Conservation (phyloP, 2,888 invertebrate species). For the Eupithecia vulgata region DNA sequence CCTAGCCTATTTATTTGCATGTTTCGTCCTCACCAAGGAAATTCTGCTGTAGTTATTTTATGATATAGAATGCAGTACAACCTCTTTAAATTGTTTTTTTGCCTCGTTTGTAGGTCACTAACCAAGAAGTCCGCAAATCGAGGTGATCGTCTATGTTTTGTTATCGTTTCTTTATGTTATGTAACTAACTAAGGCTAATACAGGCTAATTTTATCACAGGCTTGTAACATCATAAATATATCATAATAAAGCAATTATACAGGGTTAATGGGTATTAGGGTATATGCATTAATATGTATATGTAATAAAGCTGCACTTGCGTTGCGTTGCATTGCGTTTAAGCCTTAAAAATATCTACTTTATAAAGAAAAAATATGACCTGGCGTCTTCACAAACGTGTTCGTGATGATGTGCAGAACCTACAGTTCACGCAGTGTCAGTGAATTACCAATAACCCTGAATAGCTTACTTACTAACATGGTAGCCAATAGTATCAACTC, state of each 20-base stretch:
- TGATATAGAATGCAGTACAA: not conserved
- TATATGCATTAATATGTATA: no score
- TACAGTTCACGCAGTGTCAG: no score
- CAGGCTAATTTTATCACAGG: not conserved
- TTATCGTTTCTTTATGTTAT: constrained; percentile 32
- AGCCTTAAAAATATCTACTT: no score
- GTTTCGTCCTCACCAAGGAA: not conserved
- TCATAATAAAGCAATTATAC: not conserved
- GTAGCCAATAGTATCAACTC: no score
- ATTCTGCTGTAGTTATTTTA: not conserved
- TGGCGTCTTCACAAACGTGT: no score
- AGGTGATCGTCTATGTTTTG: constrained; percentile 57
- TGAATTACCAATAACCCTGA: no score
- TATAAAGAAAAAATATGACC: no score
- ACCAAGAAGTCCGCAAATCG: constrained; percentile 57
- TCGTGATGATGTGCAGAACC: no score
- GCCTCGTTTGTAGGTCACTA: constrained; percentile 69
- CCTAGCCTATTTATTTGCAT: not conserved
- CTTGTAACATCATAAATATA: constrained; percentile 1
- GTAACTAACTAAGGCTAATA: constrained; percentile 11
- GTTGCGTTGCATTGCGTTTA: no score
- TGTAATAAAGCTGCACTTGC: no score
- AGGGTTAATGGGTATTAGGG: no score
- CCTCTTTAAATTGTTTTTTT: constrained; percentile 48
- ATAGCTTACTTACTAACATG: not conserved